Base-by-base conservation (phyloP, 1,140 invertebrate species). In the Bathynomus jamesi region DNA sequence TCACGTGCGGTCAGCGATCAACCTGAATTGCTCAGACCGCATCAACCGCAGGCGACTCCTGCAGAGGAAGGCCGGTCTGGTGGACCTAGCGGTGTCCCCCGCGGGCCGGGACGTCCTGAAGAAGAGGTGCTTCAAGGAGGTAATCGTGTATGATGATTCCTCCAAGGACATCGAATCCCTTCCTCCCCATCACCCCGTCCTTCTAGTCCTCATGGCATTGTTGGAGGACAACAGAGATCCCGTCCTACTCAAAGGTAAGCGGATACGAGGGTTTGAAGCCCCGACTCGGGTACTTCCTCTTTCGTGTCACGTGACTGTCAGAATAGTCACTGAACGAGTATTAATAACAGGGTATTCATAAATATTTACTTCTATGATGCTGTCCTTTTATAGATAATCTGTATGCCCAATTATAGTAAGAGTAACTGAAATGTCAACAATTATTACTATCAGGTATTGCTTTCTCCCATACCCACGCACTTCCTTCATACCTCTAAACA, bases 21-120 rank as follows among this genome's bases (percentile, higher is more conserved):
- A 91, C 81, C 85, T 92, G 25, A 90, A 89, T 80, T 91, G 89
- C 79, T 86, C 87, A 2, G 90, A 91, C 80, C 82, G 90, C 32
- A 88, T 90, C 80, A 90, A 89, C 78, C 83, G 89, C 46, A 83
- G 87, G 74, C 81, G 90, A 25, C 82, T 92, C 68, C 88, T 89
- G 78, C 84, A 86, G 75, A 88, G 89, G 2, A 88, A 88, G 77
- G 87, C 87, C 1, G 85, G 84, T 1, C 81, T 91, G 10, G 86
- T 87, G 24, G 90, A 91, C 79, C 79, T 91, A 69, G 87, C 89
- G 0, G 86, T 85, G 11, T 85, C 85, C 28, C 80, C 85, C 63
- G 85, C 87, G 27, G 88, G 86, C 68, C 90, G 90, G 79, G 88
- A 89, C 69, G 75, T 86, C 8, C 82, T 89, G 28, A 85, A 85